Evolutionary conservation across 1,140 invertebrate genomes (phyloP).

Genomic region (Eubasilissa regina): DNA sequence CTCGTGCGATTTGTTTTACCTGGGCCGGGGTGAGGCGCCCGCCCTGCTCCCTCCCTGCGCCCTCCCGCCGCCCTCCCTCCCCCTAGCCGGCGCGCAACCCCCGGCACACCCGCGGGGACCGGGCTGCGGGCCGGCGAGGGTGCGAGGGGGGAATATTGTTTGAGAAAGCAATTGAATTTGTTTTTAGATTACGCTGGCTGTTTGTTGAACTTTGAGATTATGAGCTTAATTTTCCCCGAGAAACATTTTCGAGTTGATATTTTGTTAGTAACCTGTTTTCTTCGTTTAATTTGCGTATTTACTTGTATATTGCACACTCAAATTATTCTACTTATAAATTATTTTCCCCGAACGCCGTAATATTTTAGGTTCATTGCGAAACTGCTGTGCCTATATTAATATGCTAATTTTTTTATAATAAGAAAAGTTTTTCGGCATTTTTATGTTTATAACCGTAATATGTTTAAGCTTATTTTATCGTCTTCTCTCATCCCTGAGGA

Average conservation of each 20-base stretch:
- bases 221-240: constrained; percentile 45
- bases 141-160: constrained; percentile 30
- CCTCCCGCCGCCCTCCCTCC: constrained; percentile 21
- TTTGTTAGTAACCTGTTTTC: constrained; percentile 41
- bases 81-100: not conserved
- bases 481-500: too few species aligned
- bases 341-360: constrained; percentile 18
- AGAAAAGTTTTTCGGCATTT: constrained; percentile 24
- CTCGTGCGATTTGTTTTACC: too few species aligned
- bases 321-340: constrained; percentile 41
- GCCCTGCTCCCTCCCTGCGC: not conserved
- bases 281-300: constrained; percentile 42
- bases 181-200: constrained; percentile 48
- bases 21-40: too few species aligned
- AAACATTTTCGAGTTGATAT: constrained; percentile 46
- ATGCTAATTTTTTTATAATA: constrained; percentile 12
- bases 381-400: not conserved
- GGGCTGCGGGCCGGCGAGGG: not conserved
- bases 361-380: constrained; percentile 26
- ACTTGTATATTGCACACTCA: constrained; percentile 36
- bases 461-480: too few species aligned
- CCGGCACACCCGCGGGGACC: not conserved
- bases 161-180: constrained; percentile 52
- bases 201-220: constrained; percentile 52
- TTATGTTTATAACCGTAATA: constrained; percentile 6